Evolutionary conservation across 2,888 invertebrate genomes (phyloP).

Genomic region (Nephrotoma guestfalica): DNA sequence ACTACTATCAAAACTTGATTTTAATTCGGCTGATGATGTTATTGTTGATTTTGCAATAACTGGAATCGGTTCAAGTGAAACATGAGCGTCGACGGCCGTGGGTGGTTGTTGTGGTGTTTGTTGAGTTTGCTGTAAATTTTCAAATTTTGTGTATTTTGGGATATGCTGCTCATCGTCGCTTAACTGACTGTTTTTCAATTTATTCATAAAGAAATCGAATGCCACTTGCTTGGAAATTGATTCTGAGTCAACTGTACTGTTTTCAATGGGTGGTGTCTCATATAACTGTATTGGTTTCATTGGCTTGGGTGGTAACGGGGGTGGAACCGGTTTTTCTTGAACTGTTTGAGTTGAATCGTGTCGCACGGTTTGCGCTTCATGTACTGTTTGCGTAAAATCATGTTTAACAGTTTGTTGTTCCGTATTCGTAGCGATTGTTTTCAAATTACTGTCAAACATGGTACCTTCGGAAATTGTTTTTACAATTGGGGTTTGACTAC

Average conservation of each 20-base stretch:
- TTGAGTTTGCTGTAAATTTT: conserved; percentile 15
- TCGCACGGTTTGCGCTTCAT: conserved; percentile 17
- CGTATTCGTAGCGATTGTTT: conserved; percentile 1
- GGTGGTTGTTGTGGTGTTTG: conserved; percentile 3
- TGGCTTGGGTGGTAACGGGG: background rate
- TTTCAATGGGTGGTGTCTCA: conserved; percentile 11
- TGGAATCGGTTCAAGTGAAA: conserved; percentile 1
- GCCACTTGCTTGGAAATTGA: conserved; percentile 50
- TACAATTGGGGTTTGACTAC: conserved; percentile 11
- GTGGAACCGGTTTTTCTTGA: background rate
- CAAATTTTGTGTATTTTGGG: conserved; percentile 31
- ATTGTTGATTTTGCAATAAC: conserved; percentile 1
- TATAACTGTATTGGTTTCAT: background rate
- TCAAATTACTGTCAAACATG: conserved; percentile 3
- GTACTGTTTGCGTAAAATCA: conserved; percentile 17
- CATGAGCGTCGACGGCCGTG: background rate
- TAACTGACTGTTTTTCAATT: conserved; percentile 34
- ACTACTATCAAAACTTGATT: background rate
- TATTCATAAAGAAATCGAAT: conserved; percentile 48
- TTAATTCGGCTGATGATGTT: background rate
- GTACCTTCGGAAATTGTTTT: conserved; percentile 7
- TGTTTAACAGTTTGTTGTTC: conserved; percentile 16
- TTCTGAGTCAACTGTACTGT: conserved; percentile 34
- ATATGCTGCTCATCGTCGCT: conserved; percentile 19
- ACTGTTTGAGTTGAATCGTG: background rate